A percentile compares a stretch with the other conserved stretches of the same genome.
These are phyloP conservation scores for Phycodurus eques DNA, from an alignment of 2,113 vertebrate genomes.

Conservation along the genomic window DNA sequence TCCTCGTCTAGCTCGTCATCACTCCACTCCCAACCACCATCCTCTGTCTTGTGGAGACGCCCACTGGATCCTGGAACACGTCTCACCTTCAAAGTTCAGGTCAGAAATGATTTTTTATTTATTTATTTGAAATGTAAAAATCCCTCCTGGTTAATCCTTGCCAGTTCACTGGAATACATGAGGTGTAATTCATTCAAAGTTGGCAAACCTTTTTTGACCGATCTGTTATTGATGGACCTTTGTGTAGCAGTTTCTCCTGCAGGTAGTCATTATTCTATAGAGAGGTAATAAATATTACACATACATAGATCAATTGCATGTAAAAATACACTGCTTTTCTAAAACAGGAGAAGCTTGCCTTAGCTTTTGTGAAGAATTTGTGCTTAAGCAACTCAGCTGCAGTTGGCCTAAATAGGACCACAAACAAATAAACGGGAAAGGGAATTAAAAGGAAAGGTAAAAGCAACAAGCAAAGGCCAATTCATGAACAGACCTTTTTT, in stretches of 20 bases:
- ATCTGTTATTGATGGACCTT: conserved; percentile 70
- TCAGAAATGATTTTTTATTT: too few species aligned
- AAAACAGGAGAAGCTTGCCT: conserved; percentile 71
- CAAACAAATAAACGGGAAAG: neutral
- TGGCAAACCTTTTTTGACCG: conserved; percentile 69
- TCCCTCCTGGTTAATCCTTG: neutral
- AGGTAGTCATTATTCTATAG: conserved; percentile 70
- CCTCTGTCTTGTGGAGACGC: conserved; percentile 74
- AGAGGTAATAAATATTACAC: conserved; percentile 2
- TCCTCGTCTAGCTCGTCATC: conserved; percentile 75
- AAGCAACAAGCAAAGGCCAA: conserved; percentile 1
- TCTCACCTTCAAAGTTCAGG: conserved; percentile 53
- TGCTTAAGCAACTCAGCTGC: conserved; percentile 91
- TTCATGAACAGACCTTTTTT: conserved; percentile 82
- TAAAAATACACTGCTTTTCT: neutral
- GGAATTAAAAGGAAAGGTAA: neutral
- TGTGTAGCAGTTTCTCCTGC: conserved; percentile 65
- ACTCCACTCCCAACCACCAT: conserved; percentile 77
- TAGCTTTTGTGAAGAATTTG: conserved; percentile 98
- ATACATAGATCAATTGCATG: neutral
- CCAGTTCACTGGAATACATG: neutral
- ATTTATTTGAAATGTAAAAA: neutral
- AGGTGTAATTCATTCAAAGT: neutral
- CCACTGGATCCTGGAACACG: conserved; percentile 73
- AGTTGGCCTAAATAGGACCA: conserved; percentile 79